Evolutionary conservation across 2,888 invertebrate species (phyloP).

Genomic region (Catocala nupta): DNA sequence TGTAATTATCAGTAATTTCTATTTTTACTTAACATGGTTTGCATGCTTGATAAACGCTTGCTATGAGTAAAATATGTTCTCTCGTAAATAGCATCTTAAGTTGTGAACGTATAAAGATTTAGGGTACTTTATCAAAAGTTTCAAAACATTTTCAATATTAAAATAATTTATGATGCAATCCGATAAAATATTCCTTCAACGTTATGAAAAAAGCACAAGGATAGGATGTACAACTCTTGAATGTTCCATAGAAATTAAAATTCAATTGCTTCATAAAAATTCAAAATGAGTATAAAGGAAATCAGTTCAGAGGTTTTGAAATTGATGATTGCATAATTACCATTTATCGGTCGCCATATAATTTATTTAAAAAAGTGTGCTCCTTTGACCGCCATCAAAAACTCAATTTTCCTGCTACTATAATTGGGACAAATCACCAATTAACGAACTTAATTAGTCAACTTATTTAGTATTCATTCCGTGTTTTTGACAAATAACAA

Average conservation of each 20-base stretch:
- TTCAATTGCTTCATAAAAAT: constrained; percentile 42
- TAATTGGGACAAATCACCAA: constrained; percentile 48
- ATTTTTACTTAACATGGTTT: too few species aligned
- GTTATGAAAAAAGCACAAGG: constrained; percentile 24
- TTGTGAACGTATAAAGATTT: too few species aligned
- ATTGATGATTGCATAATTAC: constrained; percentile 53
- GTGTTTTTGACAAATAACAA: constrained; percentile 24
- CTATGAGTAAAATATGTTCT: too few species aligned
- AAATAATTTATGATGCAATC: constrained; percentile 15
- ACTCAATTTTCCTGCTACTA: constrained; percentile 39
- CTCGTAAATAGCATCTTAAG: too few species aligned
- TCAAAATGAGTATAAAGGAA: constrained; percentile 29
- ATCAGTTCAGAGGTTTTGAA: constrained; percentile 29
- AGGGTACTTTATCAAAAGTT: too few species aligned
- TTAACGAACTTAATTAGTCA: constrained; percentile 44
- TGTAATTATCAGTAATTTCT: too few species aligned
- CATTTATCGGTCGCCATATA: constrained; percentile 28
- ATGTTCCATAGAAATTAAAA: constrained; percentile 32
- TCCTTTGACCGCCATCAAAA: constrained; percentile 27
- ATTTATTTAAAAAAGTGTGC: constrained; percentile 34
- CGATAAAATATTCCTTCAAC: constrained; percentile 19
- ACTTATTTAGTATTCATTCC: constrained; percentile 40
- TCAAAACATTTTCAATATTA: background rate
- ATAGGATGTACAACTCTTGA: constrained; percentile 19
- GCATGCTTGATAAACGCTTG: too few species aligned